Evolutionary conservation across 2,113 vertebrate genomes (phyloP).

Genomic region (Echinops telfairi): DNA sequence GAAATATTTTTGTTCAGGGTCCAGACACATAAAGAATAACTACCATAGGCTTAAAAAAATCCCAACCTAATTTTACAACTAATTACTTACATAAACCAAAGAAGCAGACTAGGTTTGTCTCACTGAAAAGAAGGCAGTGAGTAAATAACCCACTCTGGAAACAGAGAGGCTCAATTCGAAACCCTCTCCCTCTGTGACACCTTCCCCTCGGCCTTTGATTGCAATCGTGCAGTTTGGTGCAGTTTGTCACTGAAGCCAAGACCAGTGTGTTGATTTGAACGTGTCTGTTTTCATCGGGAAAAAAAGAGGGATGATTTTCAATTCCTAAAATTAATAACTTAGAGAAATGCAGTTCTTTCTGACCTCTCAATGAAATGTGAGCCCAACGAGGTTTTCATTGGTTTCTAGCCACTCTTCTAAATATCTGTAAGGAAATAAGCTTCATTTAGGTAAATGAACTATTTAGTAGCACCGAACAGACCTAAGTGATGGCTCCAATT

Average conservation of each 20-base stretch:
- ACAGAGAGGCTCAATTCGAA: conserved; percentile 49
- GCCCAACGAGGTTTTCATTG: background rate
- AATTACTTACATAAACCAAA: conserved; percentile 82
- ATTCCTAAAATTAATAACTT: conserved; percentile 2
- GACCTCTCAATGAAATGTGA: background rate
- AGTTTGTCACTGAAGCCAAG: conserved; percentile 70
- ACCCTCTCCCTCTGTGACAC: background rate
- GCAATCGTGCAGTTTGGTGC: conserved; percentile 75
- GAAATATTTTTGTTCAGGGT: conserved; percentile 88
- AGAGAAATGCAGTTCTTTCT: conserved; percentile 20
- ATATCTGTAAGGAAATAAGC: background rate
- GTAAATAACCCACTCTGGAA: conserved; percentile 32
- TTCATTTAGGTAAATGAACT: background rate
- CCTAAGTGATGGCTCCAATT: background rate
- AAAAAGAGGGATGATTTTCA: background rate
- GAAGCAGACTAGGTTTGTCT: conserved; percentile 84
- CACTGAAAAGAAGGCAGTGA: conserved; percentile 79
- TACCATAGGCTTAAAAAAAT: conserved; percentile 80
- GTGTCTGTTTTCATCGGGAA: background rate
- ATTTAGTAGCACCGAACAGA: background rate
- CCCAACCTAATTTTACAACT: conserved; percentile 83
- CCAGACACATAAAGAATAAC: conserved; percentile 88
- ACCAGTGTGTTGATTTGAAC: conserved; percentile 58
- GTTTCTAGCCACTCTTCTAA: background rate
- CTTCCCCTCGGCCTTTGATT: background rate